Evolutionary conservation across 2,888 invertebrate genomes (phyloP), one percentile per base, ranked within the genome.

Genomic region (Xestia xanthographa): DNA sequence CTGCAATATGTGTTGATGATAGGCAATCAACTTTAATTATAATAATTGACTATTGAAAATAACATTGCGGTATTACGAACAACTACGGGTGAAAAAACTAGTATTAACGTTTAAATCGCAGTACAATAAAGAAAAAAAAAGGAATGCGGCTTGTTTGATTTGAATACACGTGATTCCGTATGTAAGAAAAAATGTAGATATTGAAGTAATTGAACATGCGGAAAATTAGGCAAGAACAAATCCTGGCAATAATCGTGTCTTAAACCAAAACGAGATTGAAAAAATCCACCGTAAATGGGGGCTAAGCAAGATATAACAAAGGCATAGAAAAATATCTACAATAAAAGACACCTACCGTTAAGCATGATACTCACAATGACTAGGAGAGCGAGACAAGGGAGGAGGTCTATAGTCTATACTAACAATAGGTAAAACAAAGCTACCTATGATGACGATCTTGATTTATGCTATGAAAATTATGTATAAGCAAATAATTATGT

Each of bases 41-140:
- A 89, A 90, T 91, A 91, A 91, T 91, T 91, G 90, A 86, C 86
- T 86, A 86, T 88, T 84, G 85, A 87, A 82, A 81, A 89, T 88
- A 85, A 83, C 88, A 90, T 89, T 87, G 87, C 88, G 87, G 88
- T 87, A 89, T 82, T 87, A 80, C 85, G 81, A 85, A 85, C 77
- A 87, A 83, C 71, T 83, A 81, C 76, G 60, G 73, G 38, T 66
- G 56, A 75, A 86, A 86, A 88, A 86, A 84, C 86, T 76, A 77
- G 86, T 84, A 80, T 79, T 80, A 84, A 81, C 69, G 63, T 80
- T 74, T 65, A 77, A 86, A 84, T 74, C 63, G 68, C 50, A 77
- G 62, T 65, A 82, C 79, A 82, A 77, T 82, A 75, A 72, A 78
- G 65, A 76, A 78, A 83, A 80, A 48, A 79, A 78, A 12, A 56